Evolutionary conservation across 2,113 vertebrate genomes (phyloP).

Genomic region (Sinosuthora webbiana): DNA sequence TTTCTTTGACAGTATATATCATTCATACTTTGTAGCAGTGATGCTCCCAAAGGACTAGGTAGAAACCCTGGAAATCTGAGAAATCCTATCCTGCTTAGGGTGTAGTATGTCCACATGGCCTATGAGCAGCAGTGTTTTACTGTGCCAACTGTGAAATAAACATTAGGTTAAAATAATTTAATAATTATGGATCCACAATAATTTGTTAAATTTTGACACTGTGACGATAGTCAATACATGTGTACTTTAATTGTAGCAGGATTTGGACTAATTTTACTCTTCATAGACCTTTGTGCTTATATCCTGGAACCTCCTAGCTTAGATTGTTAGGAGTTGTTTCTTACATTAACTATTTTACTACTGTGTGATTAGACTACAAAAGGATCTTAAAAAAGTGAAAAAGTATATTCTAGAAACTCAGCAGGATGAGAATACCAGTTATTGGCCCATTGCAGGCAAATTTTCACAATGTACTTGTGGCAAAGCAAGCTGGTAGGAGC

Average conservation of each 20-base stretch:
- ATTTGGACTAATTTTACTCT: not conserved
- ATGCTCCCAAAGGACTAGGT: not conserved
- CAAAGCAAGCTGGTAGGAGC: not conserved
- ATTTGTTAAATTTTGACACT: not conserved
- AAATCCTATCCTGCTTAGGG: not conserved
- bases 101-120: not conserved
- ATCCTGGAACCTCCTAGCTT: not conserved
- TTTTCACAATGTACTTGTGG: not conserved
- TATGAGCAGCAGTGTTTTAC: not conserved
- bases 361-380: not conserved
- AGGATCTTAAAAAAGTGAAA: not conserved
- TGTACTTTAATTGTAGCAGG: not conserved
- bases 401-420: not conserved
- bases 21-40: not conserved
- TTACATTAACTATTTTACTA: not conserved
- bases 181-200: not conserved
- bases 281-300: not conserved
- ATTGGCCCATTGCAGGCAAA: not conserved
- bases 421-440: not conserved
- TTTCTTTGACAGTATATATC: not conserved
- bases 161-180: not conserved
- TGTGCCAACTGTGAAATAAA: not conserved
- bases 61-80: not conserved
- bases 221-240: not conserved
- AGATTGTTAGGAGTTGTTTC: not conserved